Evolutionary conservation across 2,797 vertebrate genomes (phyloP), one percentile per base, ranked within the genome.

Genomic region (Taeniopygia guttata): DNA sequence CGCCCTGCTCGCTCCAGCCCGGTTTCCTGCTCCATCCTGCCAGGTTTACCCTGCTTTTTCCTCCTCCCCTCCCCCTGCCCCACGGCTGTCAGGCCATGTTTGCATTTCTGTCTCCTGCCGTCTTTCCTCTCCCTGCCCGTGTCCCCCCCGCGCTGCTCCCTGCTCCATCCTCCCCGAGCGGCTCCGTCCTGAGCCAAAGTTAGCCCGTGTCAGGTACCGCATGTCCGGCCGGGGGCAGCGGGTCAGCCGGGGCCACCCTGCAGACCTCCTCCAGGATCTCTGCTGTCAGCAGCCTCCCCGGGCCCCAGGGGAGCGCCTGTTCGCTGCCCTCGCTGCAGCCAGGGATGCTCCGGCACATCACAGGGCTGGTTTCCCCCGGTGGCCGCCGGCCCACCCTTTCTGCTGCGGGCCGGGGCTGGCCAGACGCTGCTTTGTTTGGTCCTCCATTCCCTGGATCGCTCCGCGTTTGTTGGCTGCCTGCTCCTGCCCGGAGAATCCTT

Each of bases 21-120:
- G 48, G 96, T 96, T 98, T 98, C 98, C 98, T 98, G 97, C 97
- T 97, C 97, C 96, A 97, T 97, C 97, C 96, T 97, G 96, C 97
- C 97, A 96, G 96, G 97, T 97, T 97, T 98, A 97, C 98, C 97
- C 97, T 96, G 94, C 97, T 97, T 96, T 96, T 97, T 98, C 98
- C 97, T 98, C 95, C 96, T 95, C 95, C 83, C 96, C 92, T 92
- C 95, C 95, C 95, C 95, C 96, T 95, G 91, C 88, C 84, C 91
- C 92, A 83, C 11, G 64, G 64, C 96, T 94, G 81, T 90, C 94
- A 83, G 95, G 59, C 95, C 97, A 30, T 97, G 97, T 96, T 97
- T 98, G 97, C 95, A 66, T 96, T 97, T 97, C 96, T 95, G 93
- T 95, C 96, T 97, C 96, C 96, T 97, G 96, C 95, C n/a, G 94